Evolutionary conservation across 2,888 invertebrate genomes (phyloP), one percentile per base, ranked within the genome.

Genomic region (Apamea sordens): DNA sequence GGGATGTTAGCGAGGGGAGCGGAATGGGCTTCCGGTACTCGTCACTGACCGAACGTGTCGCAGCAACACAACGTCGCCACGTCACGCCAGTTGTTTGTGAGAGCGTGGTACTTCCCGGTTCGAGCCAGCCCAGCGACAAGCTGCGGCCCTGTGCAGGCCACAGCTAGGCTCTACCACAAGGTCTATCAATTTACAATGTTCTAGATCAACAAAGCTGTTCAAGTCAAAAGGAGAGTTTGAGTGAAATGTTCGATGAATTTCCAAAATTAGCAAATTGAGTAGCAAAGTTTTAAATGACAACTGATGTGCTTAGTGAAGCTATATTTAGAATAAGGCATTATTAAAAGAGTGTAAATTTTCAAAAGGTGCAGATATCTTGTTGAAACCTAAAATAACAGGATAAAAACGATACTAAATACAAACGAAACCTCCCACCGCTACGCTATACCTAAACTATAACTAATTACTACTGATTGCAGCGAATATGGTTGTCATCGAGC

Each of bases 71-170:
- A 63, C 4, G 28, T 36, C 36, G 24, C 59, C 11, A 59, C 53
- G 8, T 47, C 75, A 32, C 64, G 21, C 6, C 47, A 59, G 13
- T 36, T 36, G 36, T 73, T 36, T 47, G 73, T 41, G 73, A 73
- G 65, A 67, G 65, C 73, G 59, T 67, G 56, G 73, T 77, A 73
- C 67, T 77, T 73, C 59, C 77, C 67, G 74, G 73, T 59, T 59
- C 77, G 67, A 74, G 56, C 59, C 36, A 50, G 28, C 67, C 36
- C 74, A 28, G 47, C 21, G 24, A 73, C 18, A 15, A 67, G 24
- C 59, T 59, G 74, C 28, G 10, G 21, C 32, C 56, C 3, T n/a
- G 3, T 47, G 44, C 32, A 24, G 73, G n/a, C n/a, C 21, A 44
- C 44, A 67, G 61, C 50, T 71, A 53, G 63, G 71, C 41, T 64